phyloP scores from a whole-genome alignment of 2,113 vertebrate genomes.

The Callopanchax toddi region DNA sequence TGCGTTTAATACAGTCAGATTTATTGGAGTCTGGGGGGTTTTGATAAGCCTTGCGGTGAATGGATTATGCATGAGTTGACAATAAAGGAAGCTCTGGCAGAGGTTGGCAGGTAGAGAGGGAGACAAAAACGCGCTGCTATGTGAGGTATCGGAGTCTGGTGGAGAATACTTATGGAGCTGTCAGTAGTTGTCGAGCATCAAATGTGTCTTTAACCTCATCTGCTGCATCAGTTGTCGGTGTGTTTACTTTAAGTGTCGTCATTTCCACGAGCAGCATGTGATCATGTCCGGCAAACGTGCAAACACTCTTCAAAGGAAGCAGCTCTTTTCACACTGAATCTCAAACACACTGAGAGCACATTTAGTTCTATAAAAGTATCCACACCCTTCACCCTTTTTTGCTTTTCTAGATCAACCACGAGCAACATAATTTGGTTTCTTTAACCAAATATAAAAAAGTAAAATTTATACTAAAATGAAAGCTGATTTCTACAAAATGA shows the following conservation, averaged over 20 bases:
- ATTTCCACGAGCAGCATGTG: slow-evolving; percentile 17
- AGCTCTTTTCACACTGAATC: slow-evolving; percentile 29
- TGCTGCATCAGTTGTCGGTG: neutral
- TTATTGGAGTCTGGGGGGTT: slow-evolving; percentile 48
- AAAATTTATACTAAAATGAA: too few species aligned
- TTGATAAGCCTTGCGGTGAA: slow-evolving; percentile 51
- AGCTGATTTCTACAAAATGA: too few species aligned
- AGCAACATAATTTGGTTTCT: too few species aligned
- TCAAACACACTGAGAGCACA: slow-evolving; percentile 4
- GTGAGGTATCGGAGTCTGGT: neutral
- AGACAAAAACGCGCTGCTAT: neutral
- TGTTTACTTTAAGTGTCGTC: slow-evolving; percentile 12
- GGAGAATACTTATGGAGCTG: slow-evolving; percentile 8
- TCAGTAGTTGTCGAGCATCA: neutral
- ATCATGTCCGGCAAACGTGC: neutral
- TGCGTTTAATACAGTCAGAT: slow-evolving; percentile 31
- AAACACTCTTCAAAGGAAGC: slow-evolving; percentile 12
- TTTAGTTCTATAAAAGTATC: slow-evolving; percentile 26
- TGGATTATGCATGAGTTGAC: slow-evolving; percentile 60
- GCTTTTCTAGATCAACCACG: too few species aligned
- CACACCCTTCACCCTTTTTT: too few species aligned
- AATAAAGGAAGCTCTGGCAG: slow-evolving; percentile 36
- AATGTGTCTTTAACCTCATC: slow-evolving; percentile 15
- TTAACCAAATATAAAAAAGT: too few species aligned
- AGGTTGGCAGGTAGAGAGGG: slow-evolving; percentile 19